Percentiles rank a stretch among this genome's conserved stretches.
phyloP scores from a whole-genome alignment of 1,140 invertebrate species.

The Lordiphosa stackelbergi region DNA sequence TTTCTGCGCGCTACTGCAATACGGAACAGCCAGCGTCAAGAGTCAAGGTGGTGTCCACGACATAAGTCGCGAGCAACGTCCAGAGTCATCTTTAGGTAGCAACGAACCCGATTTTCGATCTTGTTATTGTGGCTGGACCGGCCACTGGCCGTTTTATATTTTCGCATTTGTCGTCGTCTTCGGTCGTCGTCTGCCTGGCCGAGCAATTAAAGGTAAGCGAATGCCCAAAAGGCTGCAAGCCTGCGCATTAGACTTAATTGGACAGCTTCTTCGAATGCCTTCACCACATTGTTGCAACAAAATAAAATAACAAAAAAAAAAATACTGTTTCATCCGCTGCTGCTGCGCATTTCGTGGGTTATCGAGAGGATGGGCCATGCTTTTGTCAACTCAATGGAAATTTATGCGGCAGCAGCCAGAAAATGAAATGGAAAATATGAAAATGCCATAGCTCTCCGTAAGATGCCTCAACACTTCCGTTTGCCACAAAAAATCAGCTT shows the following conservation, averaged over 20 bases:
- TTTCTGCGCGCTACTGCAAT: constrained; percentile 40
- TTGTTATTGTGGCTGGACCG: background rate
- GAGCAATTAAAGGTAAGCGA: constrained; percentile 34
- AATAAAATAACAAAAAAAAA: background rate
- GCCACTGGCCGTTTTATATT: constrained; percentile 7
- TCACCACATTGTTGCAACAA: constrained; percentile 11
- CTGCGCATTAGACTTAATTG: constrained; percentile 56
- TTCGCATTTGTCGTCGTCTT: constrained; percentile 12
- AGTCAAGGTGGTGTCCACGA: constrained; percentile 42
- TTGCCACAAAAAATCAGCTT: constrained; percentile 65
- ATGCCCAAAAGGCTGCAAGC: constrained; percentile 10
- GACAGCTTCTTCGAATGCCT: constrained; percentile 19
- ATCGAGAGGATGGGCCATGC: background rate
- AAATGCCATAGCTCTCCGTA: constrained; percentile 21
- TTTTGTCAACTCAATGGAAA: constrained; percentile 44
- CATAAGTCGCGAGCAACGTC: constrained; percentile 12
- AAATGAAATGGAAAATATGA: constrained; percentile 49
- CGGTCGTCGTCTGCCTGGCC: constrained; percentile 4
- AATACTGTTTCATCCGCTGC: constrained; percentile 27
- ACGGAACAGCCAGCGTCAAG: constrained; percentile 53
- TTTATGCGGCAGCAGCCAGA: constrained; percentile 37
- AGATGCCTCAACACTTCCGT: constrained; percentile 56
- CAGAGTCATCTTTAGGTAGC: constrained; percentile 26
- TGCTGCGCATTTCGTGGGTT: constrained; percentile 8
- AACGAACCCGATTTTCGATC: constrained; percentile 30